Percentiles rank a stretch among this genome's conserved stretches.
phyloP scores from a whole-genome alignment of 2,888 invertebrate species.

The Erpobdella octoculata region DNA sequence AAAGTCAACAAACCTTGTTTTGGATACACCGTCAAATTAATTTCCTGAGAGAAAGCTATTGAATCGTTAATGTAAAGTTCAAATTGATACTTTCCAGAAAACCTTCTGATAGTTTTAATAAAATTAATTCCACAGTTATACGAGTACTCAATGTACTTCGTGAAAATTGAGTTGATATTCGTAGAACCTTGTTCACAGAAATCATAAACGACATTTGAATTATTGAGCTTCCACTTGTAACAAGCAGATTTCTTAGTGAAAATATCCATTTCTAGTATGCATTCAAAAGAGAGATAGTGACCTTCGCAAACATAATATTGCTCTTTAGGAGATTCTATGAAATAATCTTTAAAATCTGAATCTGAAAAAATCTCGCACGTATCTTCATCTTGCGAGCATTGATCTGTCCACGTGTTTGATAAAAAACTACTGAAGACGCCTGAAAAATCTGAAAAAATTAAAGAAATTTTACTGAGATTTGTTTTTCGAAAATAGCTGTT shows the following conservation, averaged over 20 bases:
- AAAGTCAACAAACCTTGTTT: not conserved
- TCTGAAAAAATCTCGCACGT: too few species aligned
- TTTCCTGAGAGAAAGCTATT: not conserved
- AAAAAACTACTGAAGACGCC: too few species aligned
- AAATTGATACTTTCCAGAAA: not conserved
- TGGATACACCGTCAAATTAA: not conserved
- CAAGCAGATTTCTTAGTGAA: not conserved
- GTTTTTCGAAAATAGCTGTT: too few species aligned
- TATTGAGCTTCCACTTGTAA: not conserved
- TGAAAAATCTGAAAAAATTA: too few species aligned
- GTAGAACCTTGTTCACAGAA: not conserved
- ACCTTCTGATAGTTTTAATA: not conserved
- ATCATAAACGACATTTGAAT: not conserved
- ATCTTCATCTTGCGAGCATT: too few species aligned
- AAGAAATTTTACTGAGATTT: too few species aligned
- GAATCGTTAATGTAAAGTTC: not conserved
- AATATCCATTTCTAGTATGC: not conserved
- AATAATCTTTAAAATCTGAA: too few species aligned
- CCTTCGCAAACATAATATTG: slow-evolving; percentile 4
- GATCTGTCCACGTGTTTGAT: too few species aligned
- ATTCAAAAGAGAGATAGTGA: not conserved
- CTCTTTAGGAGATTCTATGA: not conserved
- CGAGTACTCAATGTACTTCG: not conserved
- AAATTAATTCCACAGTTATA: not conserved
- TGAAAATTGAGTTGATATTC: not conserved